Evolutionary conservation across 2,113 vertebrate genomes (phyloP).

Genomic region (Pleuronectes platessa): DNA sequence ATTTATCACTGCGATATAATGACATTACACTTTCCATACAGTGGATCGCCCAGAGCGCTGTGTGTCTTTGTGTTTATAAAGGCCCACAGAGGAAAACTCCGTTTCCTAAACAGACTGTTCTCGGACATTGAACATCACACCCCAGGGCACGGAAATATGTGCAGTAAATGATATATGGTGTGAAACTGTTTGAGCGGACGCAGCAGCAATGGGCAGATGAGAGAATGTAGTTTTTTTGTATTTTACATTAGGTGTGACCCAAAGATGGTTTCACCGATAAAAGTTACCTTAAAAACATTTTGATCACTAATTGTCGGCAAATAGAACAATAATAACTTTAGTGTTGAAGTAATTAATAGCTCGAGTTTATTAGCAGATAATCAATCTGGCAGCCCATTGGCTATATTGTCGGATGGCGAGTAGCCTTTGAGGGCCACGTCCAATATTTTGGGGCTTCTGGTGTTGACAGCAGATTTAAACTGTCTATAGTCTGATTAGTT

Average conservation of each 20-base stretch:
- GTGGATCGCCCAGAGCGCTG: slow-evolving; percentile 8
- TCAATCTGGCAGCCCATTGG: no score
- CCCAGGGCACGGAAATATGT: slow-evolving; percentile 23
- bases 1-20: slow-evolving; percentile 47
- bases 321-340: neutral
- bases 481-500: no score
- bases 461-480: no score
- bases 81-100: slow-evolving; percentile 19
- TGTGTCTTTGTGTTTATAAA: slow-evolving; percentile 14
- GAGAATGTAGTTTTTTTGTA: neutral
- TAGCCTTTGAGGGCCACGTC: no score
- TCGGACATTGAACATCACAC: neutral
- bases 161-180: slow-evolving; percentile 19
- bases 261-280: neutral
- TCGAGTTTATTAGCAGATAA: no score
- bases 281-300: neutral
- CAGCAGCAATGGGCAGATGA: neutral
- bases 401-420: no score
- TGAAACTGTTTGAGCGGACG: neutral
- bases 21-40: slow-evolving; percentile 34
- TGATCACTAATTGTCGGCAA: neutral
- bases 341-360: neutral
- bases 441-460: no score
- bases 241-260: neutral
- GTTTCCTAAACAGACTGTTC: slow-evolving; percentile 31